Conservation (phyloP, 2,888 invertebrate genomes). For the Acanthococcus lagerstroemiae region DNA sequence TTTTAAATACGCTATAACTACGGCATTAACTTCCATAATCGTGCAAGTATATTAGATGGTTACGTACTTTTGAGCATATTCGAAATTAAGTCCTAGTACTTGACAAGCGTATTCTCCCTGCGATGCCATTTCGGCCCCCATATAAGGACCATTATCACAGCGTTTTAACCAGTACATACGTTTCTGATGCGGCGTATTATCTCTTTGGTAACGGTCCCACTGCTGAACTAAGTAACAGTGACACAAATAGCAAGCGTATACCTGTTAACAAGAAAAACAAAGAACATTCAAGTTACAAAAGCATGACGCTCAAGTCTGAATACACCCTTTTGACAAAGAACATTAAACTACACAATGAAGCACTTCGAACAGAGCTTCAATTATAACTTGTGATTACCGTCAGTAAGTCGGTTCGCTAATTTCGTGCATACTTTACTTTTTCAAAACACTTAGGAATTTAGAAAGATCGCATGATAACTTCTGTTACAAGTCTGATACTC, state of each 20-base stretch:
- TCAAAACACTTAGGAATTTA: too few species aligned
- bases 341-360: too few species aligned
- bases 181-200: conserved; percentile 73
- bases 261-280: conserved; percentile 40
- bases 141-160: conserved; percentile 80
- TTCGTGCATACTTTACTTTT: too few species aligned
- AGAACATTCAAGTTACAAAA: not conserved
- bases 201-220: conserved; percentile 83
- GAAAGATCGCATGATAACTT: too few species aligned
- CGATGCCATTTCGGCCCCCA: conserved; percentile 77
- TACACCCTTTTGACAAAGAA: too few species aligned
- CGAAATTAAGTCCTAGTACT: conserved; percentile 63
- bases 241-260: conserved; percentile 74
- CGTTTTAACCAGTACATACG: conserved; percentile 87
- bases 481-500: too few species aligned
- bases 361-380: not conserved
- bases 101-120: conserved; percentile 89
- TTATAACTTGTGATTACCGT: too few species aligned
- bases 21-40: too few species aligned
- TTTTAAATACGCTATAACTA: too few species aligned
- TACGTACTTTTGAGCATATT: conserved; percentile 39
- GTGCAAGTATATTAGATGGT: too few species aligned
- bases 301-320: not conserved
- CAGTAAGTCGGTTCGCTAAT: too few species aligned
- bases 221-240: conserved; percentile 76